Evolutionary conservation across 2,113 vertebrate species (phyloP).

Genomic region (Stegastes partitus): DNA sequence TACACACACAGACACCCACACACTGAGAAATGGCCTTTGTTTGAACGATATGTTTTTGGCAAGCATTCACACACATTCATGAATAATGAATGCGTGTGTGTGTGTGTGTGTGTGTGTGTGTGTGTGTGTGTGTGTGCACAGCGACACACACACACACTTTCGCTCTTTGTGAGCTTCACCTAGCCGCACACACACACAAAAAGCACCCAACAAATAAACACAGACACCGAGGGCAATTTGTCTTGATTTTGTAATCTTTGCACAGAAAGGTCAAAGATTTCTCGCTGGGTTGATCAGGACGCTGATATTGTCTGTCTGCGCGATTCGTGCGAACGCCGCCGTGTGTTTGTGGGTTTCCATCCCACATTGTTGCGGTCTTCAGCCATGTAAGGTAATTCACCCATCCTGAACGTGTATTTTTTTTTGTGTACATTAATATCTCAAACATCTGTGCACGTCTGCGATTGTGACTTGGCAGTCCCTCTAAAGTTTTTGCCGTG

Average conservation of each 20-base stretch:
- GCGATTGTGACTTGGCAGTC: slow-evolving; percentile 72
- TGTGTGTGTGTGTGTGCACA: slow-evolving; percentile 50
- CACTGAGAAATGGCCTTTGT: slow-evolving; percentile 77
- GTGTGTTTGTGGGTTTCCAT: slow-evolving; percentile 48
- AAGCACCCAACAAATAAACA: slow-evolving; percentile 55
- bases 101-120: too few relatives aligned
- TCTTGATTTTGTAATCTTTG: slow-evolving; percentile 66
- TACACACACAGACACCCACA: slow-evolving; percentile 72
- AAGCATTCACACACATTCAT: slow-evolving; percentile 76
- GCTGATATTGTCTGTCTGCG: slow-evolving; percentile 60
- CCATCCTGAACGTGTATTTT: slow-evolving; percentile 50
- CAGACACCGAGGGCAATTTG: slow-evolving; percentile 64
- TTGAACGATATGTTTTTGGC: slow-evolving; percentile 79
- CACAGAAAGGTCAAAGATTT: slow-evolving; percentile 62
- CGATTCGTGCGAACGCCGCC: slow-evolving; percentile 33
- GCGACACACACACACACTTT: slow-evolving; percentile 46
- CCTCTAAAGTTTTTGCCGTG: slow-evolving; percentile 67
- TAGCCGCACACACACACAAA: slow-evolving; percentile 34
- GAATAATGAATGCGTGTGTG: slow-evolving; percentile 70
- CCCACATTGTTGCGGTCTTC: slow-evolving; percentile 51
- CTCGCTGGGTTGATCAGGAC: slow-evolving; percentile 45
- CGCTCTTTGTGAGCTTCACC: slow-evolving; percentile 40
- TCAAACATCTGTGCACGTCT: slow-evolving; percentile 71
- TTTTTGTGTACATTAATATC: slow-evolving; percentile 73
- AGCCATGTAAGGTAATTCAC: slow-evolving; percentile 69